phyloP scores from a whole-genome alignment of 1,140 invertebrate species.

The Drosophila tropicalis region DNA sequence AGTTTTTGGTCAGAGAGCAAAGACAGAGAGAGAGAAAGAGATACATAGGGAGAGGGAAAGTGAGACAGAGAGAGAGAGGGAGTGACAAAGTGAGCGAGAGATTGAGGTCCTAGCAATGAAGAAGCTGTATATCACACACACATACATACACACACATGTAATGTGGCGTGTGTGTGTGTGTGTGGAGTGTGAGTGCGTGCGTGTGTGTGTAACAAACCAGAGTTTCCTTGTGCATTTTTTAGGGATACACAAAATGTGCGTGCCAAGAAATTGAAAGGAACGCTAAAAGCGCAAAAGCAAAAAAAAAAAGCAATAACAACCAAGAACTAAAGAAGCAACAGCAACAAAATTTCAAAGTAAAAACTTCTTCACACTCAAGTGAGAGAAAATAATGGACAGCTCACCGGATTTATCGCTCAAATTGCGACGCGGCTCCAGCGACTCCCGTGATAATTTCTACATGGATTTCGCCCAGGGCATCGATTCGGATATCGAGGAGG shows the following conservation, averaged over 20 bases:
- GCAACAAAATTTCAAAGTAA: constrained; percentile 11
- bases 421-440: constrained; percentile 91
- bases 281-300: constrained; percentile 20
- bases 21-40: not conserved
- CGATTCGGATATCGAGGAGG: constrained; percentile 94
- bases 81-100: constrained; percentile 3
- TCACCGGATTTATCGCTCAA: constrained; percentile 92
- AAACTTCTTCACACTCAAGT: constrained; percentile 13
- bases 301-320: not conserved
- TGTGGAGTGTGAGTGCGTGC: constrained; percentile 32
- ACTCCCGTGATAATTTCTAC: constrained; percentile 93
- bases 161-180: constrained; percentile 34
- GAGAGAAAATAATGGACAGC: constrained; percentile 85
- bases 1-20: constrained; percentile 2
- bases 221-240: constrained; percentile 42
- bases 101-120: not conserved
- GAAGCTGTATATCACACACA: constrained; percentile 20
- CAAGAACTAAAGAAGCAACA: not conserved
- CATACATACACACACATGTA: not conserved
- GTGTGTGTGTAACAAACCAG: constrained; percentile 24
- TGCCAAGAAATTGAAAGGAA: constrained; percentile 37
- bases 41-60: constrained; percentile 3
- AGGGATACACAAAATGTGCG: constrained; percentile 61
- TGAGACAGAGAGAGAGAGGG: constrained; percentile 8
- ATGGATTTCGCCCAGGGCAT: constrained; percentile 95